These are phyloP conservation scores for Drosophila serrata DNA, from an alignment of 1,140 invertebrate genomes.

Conservation along the genomic window DNA sequence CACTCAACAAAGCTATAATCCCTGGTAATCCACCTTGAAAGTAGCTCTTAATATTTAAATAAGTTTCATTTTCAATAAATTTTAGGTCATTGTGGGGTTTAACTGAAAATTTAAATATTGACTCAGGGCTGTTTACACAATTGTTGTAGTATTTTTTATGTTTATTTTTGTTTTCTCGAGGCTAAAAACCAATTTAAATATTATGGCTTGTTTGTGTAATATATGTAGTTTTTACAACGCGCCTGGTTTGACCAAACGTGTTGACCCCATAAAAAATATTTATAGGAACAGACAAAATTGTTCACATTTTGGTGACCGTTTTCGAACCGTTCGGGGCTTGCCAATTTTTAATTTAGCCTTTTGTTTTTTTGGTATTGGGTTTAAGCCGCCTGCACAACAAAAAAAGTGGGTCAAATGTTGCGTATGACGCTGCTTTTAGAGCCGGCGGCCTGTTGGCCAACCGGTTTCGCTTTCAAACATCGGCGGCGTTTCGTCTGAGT, in stretches of 20 bases:
- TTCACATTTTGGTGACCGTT: slow-evolving; percentile 42
- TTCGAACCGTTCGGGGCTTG: slow-evolving; percentile 48
- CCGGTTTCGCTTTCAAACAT: slow-evolving; percentile 63
- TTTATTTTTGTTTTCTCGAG: slow-evolving; percentile 19
- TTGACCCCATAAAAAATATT: slow-evolving; percentile 30
- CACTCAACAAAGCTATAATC: slow-evolving; percentile 13
- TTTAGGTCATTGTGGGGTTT: slow-evolving; percentile 37
- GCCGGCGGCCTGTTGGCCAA: slow-evolving; percentile 44
- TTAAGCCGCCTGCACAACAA: slow-evolving; percentile 39
- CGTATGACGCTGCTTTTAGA: slow-evolving; percentile 60
- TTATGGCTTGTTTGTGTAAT: slow-evolving; percentile 27
- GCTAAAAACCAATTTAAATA: slow-evolving; percentile 35
- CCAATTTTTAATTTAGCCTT: slow-evolving; percentile 58
- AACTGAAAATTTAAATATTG: slow-evolving; percentile 43
- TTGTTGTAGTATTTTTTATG: slow-evolving; percentile 11
- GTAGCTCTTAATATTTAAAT: slow-evolving; percentile 6
- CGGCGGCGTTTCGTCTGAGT: slow-evolving; percentile 56
- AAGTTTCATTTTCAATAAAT: slow-evolving; percentile 27
- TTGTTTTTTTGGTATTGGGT: slow-evolving; percentile 26
- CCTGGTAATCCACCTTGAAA: slow-evolving; percentile 31
- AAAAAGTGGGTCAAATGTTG: slow-evolving; percentile 77
- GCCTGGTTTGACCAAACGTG: slow-evolving; percentile 11
- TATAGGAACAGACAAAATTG: slow-evolving; percentile 36
- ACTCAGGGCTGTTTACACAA: slow-evolving; percentile 26
- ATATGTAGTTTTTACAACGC: slow-evolving; percentile 13